These are phyloP conservation scores for Paraplagusia blochii DNA, from an alignment of 2,113 vertebrate genomes.

Conservation along the genomic window DNA sequence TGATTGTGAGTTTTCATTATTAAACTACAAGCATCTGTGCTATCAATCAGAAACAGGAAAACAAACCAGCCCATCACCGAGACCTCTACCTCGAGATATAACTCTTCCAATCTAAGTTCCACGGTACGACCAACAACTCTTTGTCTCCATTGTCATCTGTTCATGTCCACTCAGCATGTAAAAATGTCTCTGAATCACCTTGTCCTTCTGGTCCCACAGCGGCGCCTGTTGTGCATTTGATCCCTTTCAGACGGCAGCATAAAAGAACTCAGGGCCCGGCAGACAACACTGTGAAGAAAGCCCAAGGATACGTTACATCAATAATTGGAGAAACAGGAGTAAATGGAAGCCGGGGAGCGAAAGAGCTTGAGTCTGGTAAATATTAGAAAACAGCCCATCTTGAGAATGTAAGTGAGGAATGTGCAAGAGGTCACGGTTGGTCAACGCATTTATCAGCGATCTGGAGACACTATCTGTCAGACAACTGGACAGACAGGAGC, in stretches of 20 bases:
- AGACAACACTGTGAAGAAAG: slow-evolving; percentile 67
- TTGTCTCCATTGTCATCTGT: slow-evolving; percentile 44
- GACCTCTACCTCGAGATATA: slow-evolving; percentile 14
- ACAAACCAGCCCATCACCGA: slow-evolving; percentile 25
- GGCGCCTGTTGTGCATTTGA: slow-evolving; percentile 71
- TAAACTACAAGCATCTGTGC: background rate
- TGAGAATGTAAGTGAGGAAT: slow-evolving; percentile 34
- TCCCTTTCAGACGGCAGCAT: slow-evolving; percentile 62
- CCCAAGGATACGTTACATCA: slow-evolving; percentile 64
- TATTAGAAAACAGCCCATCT: slow-evolving; percentile 45
- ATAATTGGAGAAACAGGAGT: slow-evolving; percentile 37
- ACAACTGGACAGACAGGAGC: slow-evolving; percentile 58
- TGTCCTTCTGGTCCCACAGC: slow-evolving; percentile 59
- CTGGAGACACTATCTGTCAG: slow-evolving; percentile 63
- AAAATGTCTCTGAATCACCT: slow-evolving; percentile 56
- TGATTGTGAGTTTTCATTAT: background rate
- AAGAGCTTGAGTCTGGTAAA: slow-evolving; percentile 23
- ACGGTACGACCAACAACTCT: slow-evolving; percentile 34
- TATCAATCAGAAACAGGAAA: slow-evolving; percentile 18
- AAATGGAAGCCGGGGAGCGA: slow-evolving; percentile 36
- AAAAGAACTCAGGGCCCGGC: slow-evolving; percentile 45
- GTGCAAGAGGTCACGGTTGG: slow-evolving; percentile 51
- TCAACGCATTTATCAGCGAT: slow-evolving; percentile 65
- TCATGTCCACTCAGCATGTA: slow-evolving; percentile 50
- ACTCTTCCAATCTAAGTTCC: slow-evolving; percentile 12